phyloP scores from a whole-genome alignment of 2,888 invertebrate species.

The Ophion ellenae region DNA sequence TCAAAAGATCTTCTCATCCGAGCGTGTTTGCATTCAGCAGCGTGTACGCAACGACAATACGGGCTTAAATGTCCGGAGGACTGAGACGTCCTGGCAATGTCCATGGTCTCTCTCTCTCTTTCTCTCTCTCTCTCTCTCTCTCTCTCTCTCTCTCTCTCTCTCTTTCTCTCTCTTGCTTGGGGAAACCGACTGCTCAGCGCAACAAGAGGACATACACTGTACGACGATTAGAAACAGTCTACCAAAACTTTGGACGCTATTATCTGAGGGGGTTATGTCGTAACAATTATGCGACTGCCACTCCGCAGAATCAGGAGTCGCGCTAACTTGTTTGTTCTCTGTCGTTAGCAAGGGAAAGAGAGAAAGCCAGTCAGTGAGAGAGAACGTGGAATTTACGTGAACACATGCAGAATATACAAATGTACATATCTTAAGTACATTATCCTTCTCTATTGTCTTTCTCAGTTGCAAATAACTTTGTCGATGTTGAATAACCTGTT shows the following conservation, averaged over 20 bases:
- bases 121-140: constrained; percentile 37
- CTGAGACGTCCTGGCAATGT: constrained; percentile 70
- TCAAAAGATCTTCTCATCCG: constrained; percentile 60
- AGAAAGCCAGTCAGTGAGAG: background rate
- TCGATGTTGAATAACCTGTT: constrained; percentile 73
- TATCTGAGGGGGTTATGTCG: constrained; percentile 83
- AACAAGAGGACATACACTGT: constrained; percentile 44
- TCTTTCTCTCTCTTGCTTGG: constrained; percentile 30
- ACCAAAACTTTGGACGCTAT: constrained; percentile 83
- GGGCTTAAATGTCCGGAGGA: constrained; percentile 81
- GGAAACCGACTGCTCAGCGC: constrained; percentile 77
- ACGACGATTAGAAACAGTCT: constrained; percentile 76
- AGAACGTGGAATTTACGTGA: background rate
- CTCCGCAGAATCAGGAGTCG: constrained; percentile 80
- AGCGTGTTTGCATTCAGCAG: constrained; percentile 67
- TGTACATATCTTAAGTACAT: constrained; percentile 55
- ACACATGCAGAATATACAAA: background rate
- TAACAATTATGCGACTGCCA: constrained; percentile 83
- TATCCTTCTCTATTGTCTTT: constrained; percentile 76
- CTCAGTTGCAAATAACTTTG: constrained; percentile 80
- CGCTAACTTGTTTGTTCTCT: constrained; percentile 81
- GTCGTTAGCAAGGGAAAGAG: constrained; percentile 7
- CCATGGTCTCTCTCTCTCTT: constrained; percentile 13
- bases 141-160: constrained; percentile 39
- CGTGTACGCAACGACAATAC: constrained; percentile 81